Percentiles rank a stretch among this genome's conserved stretches.
phyloP scores from a whole-genome alignment of 2,797 vertebrate species.

The Neosilurus mollespiculum region DNA sequence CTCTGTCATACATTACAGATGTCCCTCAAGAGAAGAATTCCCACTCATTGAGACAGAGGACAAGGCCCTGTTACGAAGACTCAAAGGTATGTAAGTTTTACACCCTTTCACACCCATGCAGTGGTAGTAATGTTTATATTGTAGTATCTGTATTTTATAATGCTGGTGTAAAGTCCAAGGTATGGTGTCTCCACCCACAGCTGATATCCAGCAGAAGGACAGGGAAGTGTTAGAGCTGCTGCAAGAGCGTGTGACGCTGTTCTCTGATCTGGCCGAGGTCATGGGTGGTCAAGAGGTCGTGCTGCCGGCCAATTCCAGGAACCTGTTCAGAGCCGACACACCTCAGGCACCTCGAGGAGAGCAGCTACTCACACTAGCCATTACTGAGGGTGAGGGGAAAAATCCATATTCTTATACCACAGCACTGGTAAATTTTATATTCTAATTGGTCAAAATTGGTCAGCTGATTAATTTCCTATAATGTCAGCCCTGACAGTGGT shows the following conservation, averaged over 20 bases:
- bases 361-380: conserved; percentile 78
- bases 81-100: conserved; percentile 66
- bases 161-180: not conserved
- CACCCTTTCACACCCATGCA: not conserved
- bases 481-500: not conserved
- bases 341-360: conserved; percentile 78
- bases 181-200: conserved; percentile 51
- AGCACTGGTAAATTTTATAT: not conserved
- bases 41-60: conserved; percentile 81
- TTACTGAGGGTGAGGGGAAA: conserved; percentile 77
- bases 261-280: conserved; percentile 72
- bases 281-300: conserved; percentile 67
- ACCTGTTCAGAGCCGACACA: conserved; percentile 82
- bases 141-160: not conserved
- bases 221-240: conserved; percentile 73
- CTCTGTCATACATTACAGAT: conserved; percentile 62
- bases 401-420: not conserved
- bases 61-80: conserved; percentile 72
- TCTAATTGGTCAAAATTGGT: not conserved
- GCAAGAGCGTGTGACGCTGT: conserved; percentile 76
- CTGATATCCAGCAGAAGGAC: conserved; percentile 77
- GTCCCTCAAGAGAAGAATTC: conserved; percentile 79
- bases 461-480: not conserved
- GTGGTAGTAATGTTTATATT: not conserved
- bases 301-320: conserved; percentile 66